Conservation (phyloP, 2,113 vertebrate species). For the Tragelaphus strepsiceros region DNA sequence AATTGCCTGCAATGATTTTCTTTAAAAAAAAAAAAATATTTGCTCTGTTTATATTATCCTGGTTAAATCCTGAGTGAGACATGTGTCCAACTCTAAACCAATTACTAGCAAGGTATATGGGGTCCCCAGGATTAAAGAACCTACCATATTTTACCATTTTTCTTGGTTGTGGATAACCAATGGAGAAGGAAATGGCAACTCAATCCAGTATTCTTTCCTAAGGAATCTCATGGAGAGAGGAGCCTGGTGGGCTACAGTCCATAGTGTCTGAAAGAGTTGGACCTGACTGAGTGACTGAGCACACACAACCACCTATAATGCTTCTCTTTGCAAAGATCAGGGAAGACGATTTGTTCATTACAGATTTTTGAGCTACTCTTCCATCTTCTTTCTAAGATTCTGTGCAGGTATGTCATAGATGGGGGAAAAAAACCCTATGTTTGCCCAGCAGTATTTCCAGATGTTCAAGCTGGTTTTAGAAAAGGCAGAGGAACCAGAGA, state of each 20-base stretch:
- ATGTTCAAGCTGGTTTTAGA: too few species aligned
- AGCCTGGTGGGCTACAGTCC: not conserved
- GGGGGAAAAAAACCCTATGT: rapidly evolving
- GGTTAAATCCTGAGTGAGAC: not conserved
- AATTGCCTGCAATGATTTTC: not conserved
- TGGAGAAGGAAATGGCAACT: not conserved
- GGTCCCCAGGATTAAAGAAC: not conserved
- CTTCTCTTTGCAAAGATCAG: not conserved
- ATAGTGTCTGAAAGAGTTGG: not conserved
- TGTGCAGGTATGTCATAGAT: not conserved
- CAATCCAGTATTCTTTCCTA: not conserved
- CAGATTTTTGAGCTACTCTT: not conserved
- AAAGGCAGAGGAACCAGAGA: too few species aligned
- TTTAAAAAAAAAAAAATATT: not conserved
- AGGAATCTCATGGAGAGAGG: not conserved
- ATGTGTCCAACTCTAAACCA: not conserved
- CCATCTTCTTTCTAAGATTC: not conserved
- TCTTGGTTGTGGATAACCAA: not conserved
- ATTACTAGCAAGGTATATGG: not conserved
- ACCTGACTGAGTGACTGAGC: not conserved
- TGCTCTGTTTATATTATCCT: not conserved
- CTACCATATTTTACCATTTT: not conserved
- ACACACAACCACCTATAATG: not conserved
- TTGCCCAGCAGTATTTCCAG: not conserved
- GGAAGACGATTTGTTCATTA: not conserved